Percentiles rank a stretch among this genome's conserved stretches.
phyloP scores from a whole-genome alignment of 2,888 invertebrate species.

The Heterodera filipjevi region DNA sequence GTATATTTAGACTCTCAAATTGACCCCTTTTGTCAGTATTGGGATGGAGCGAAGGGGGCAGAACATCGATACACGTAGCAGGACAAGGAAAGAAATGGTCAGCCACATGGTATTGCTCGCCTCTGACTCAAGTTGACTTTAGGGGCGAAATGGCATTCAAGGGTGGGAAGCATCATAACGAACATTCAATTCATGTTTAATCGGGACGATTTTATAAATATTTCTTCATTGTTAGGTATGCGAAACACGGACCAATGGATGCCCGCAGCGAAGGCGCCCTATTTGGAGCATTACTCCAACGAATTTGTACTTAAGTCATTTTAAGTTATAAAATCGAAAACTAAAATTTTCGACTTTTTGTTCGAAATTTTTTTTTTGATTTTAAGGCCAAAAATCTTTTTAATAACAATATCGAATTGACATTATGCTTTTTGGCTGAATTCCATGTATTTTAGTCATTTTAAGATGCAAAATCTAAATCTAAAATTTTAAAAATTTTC shows the following conservation, averaged over 20 bases:
- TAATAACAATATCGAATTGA: too few relatives aligned
- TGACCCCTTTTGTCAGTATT: conserved; percentile 46
- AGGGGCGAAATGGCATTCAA: conserved; percentile 62
- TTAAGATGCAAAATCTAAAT: too few relatives aligned
- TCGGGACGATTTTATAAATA: background rate
- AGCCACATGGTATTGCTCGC: conserved; percentile 54
- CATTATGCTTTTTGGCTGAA: too few relatives aligned
- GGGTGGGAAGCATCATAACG: conserved; percentile 35
- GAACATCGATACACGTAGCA: conserved; percentile 62
- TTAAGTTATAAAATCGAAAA: too few relatives aligned
- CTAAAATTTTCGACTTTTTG: too few relatives aligned
- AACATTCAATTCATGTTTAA: background rate
- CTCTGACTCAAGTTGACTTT: conserved; percentile 57
- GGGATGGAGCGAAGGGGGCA: conserved; percentile 54
- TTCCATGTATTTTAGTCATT: too few relatives aligned
- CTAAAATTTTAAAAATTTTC: too few relatives aligned
- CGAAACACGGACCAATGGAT: conserved; percentile 63
- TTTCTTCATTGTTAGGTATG: too few relatives aligned
- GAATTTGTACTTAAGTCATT: too few relatives aligned
- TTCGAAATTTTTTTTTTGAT: too few relatives aligned
- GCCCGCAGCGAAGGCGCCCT: conserved; percentile 52
- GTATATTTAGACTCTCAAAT: conserved; percentile 32
- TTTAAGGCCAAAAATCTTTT: too few relatives aligned
- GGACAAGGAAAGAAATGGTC: conserved; percentile 53
- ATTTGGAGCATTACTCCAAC: conserved; percentile 58